phyloP scores from a whole-genome alignment of 2,888 invertebrate species.

The Melanostoma mellinum region DNA sequence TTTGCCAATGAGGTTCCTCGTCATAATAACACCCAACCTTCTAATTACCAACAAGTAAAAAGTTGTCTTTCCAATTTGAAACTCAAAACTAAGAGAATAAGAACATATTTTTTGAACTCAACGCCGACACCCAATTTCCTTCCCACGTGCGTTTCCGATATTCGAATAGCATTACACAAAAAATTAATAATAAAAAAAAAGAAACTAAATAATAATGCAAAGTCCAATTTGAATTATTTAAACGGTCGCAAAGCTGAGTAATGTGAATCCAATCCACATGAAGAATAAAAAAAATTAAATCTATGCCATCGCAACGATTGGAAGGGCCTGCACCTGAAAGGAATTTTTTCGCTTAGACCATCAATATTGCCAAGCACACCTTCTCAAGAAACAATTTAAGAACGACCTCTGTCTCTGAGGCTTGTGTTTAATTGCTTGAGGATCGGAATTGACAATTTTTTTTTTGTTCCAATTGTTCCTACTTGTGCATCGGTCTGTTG shows the following conservation, averaged over 20 bases:
- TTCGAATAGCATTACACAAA: neutral
- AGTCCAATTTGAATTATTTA: slow-evolving; percentile 49
- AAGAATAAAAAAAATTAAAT: slow-evolving; percentile 29
- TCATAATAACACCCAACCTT: too few species aligned
- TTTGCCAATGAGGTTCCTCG: too few species aligned
- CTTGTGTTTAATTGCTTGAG: slow-evolving; percentile 51
- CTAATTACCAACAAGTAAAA: too few species aligned
- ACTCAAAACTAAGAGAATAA: too few species aligned
- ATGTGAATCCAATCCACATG: slow-evolving; percentile 21
- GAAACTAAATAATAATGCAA: slow-evolving; percentile 43
- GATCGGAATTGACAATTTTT: slow-evolving; percentile 34
- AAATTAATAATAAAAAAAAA: neutral
- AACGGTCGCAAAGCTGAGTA: slow-evolving; percentile 43
- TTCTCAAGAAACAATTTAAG: slow-evolving; percentile 40
- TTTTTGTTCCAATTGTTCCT: slow-evolving; percentile 3
- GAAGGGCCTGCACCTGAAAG: slow-evolving; percentile 63
- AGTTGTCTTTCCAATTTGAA: too few species aligned
- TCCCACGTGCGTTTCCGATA: slow-evolving; percentile 69
- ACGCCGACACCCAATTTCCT: slow-evolving; percentile 62
- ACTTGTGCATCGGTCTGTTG: slow-evolving; percentile 12
- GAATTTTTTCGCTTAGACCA: slow-evolving; percentile 62
- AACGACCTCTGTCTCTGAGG: slow-evolving; percentile 35
- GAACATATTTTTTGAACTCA: neutral
- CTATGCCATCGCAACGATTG: slow-evolving; percentile 55
- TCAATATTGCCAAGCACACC: slow-evolving; percentile 49